phyloP scores from a whole-genome alignment of 2,797 vertebrate genomes.

The Propithecus perrieri region DNA sequence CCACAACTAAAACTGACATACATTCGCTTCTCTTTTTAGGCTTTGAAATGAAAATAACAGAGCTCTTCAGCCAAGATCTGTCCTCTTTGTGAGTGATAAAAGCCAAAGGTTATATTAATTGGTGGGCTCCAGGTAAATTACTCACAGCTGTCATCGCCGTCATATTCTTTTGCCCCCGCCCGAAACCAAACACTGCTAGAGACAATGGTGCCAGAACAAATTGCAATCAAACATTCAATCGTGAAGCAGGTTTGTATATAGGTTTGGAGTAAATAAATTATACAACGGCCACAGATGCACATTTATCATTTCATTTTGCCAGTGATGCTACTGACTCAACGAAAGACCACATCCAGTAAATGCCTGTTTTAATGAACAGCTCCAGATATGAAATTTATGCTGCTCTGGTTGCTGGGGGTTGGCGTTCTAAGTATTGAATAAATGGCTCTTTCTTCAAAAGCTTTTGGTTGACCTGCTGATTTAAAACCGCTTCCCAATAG shows the following conservation, averaged over 20 bases:
- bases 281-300: neutral
- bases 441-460: conserved; percentile 79
- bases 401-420: conserved; percentile 73
- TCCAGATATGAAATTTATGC: conserved; percentile 72
- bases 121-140: neutral
- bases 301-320: conserved; percentile 52
- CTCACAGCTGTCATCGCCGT: neutral
- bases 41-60: conserved; percentile 6
- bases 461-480: conserved; percentile 71
- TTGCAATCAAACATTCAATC: neutral
- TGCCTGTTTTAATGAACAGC: conserved; percentile 72
- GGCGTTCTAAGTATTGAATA: conserved; percentile 72
- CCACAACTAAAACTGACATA: neutral
- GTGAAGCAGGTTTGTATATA: neutral
- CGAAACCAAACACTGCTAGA: neutral
- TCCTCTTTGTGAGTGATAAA: neutral
- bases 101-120: neutral
- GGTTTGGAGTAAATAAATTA: conserved; percentile 56
- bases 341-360: conserved; percentile 72
- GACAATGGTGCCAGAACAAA: neutral
- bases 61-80: neutral
- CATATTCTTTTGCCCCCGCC: accelerated
- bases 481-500: conserved; percentile 74
- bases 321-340: conserved; percentile 63
- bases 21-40: neutral